A percentile compares a stretch with the other conserved stretches of the same genome.
These are phyloP conservation scores for Lagopus muta DNA, from an alignment of 2,113 vertebrate species.

Conservation along the genomic window DNA sequence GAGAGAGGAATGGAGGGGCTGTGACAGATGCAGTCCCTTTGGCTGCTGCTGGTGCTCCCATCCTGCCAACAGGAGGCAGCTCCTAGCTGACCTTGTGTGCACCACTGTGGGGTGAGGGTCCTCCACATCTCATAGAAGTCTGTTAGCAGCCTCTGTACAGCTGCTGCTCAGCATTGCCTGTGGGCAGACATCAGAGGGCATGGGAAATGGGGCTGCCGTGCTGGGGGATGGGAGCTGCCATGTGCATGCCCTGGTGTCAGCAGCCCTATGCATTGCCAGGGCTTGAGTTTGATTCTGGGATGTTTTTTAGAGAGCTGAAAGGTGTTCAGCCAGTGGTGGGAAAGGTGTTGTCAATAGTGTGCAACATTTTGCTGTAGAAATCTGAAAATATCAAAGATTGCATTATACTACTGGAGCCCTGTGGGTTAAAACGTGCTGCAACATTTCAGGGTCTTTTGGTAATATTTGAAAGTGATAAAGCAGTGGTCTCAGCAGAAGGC, in stretches of 20 bases:
- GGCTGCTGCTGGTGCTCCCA: background rate
- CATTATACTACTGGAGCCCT: background rate
- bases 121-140: background rate
- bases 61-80: background rate
- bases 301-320: background rate
- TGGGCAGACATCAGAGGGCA: background rate
- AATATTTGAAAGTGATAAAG: slow-evolving; percentile 7
- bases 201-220: too few species aligned
- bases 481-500: background rate
- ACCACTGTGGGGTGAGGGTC: background rate
- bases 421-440: background rate
- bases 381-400: background rate
- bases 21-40: background rate
- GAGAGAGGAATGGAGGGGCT: background rate
- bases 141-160: background rate
- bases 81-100: background rate
- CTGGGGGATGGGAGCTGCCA: background rate
- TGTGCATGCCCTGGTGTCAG: background rate
- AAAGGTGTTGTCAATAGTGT: rapidly evolving
- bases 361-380: background rate
- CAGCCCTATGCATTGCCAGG: background rate
- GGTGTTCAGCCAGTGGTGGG: background rate
- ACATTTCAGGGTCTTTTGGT: background rate
- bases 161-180: background rate
- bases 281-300: background rate